Evolutionary conservation across 1,140 invertebrate genomes (phyloP).

Genomic region (Centruroides sculpturatus): DNA sequence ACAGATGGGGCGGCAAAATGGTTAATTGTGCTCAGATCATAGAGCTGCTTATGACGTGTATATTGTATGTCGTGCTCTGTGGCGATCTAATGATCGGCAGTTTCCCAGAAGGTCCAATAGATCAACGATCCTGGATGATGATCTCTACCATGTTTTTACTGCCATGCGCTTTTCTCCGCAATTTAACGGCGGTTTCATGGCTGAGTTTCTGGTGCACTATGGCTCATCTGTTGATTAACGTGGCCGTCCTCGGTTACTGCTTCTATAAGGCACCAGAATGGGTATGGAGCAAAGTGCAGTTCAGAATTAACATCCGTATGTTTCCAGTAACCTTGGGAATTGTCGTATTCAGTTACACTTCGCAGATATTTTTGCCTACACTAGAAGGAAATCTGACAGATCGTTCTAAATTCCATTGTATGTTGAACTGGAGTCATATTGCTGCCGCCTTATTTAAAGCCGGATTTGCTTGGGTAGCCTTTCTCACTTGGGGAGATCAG

Average conservation of each 20-base stretch:
- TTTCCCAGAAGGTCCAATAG: conserved; percentile 75
- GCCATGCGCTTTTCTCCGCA: conserved; percentile 81
- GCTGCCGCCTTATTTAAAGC: conserved; percentile 94
- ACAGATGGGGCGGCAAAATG: conserved; percentile 66
- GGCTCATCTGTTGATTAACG: conserved; percentile 94
- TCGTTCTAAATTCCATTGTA: conserved; percentile 79
- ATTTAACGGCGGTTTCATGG: conserved; percentile 81
- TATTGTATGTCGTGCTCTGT: conserved; percentile 94
- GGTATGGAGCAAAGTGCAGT: conserved; percentile 70
- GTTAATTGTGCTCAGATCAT: conserved; percentile 93
- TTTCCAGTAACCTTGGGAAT: conserved; percentile 98
- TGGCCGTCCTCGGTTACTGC: conserved; percentile 91
- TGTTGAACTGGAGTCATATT: conserved; percentile 97
- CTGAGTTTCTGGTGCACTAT: conserved; percentile 97
- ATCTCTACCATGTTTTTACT: conserved; percentile 80
- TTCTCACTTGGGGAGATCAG: conserved; percentile 85
- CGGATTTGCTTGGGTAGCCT: conserved; percentile 92
- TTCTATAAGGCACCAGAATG: conserved; percentile 80
- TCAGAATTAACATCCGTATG: conserved; percentile 84
- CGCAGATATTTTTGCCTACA: conserved; percentile 95
- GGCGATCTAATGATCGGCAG: conserved; percentile 93
- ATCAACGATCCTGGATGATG: conserved; percentile 89
- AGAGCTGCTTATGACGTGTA: conserved; percentile 98
- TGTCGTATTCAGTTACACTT: conserved; percentile 98
- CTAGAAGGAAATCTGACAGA: conserved; percentile 93